Evolutionary conservation across 2,113 vertebrate genomes (phyloP), one percentile per base, ranked within the genome.

Genomic region (Monarcha castaneiventris): DNA sequence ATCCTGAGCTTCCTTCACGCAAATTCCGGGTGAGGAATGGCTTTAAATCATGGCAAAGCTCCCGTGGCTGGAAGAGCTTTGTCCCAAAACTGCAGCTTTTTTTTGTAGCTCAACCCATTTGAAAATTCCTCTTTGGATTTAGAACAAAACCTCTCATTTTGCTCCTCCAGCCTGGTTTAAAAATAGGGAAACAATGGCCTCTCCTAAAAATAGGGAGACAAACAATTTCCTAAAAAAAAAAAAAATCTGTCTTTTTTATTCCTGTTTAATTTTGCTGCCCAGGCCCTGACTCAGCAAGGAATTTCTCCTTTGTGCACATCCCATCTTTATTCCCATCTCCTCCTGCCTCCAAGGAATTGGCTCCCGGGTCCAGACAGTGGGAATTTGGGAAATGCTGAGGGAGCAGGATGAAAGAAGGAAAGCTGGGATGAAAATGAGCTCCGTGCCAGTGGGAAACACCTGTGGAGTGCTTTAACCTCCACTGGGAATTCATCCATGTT

Each of bases 81-180:
- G 66, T 74, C 64, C 56, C 32, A 46, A 78, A 89, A 80, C 46
- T 90, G 76, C 52, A 55, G 64, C 61, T 62, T 76, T 90, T 90
- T 37, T 75, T 66, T 12, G 48, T 29, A 71, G 76, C 84, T 61
- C 80, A 75, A 30, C 76, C 83, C 86, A 52, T 93, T 87, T 23
- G 7, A 94, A 91, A 92, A 94, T 72, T 92, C 90, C 81, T 93
- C 69, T 72, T 93, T 37, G 6, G 74, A 95, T 95, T 95, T 96
- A 94, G 95, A 93, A 76, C 78, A 76, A 62, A 97, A 94, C 95
- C 95, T 91, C 87, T 97, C 92, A 95, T 95, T 96, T 94, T 44
- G 80, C n/a, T 89, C 74, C 59, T 89, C 66, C 77, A 79, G 84
- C 37, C 78, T 67, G 29, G 39, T 67, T 88, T 90, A 94, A 94